A percentile compares a stretch with the other conserved stretches of the same genome.
These are phyloP conservation scores for Pelobates fuscus DNA, from an alignment of 2,113 vertebrate genomes.

Conservation along the genomic window DNA sequence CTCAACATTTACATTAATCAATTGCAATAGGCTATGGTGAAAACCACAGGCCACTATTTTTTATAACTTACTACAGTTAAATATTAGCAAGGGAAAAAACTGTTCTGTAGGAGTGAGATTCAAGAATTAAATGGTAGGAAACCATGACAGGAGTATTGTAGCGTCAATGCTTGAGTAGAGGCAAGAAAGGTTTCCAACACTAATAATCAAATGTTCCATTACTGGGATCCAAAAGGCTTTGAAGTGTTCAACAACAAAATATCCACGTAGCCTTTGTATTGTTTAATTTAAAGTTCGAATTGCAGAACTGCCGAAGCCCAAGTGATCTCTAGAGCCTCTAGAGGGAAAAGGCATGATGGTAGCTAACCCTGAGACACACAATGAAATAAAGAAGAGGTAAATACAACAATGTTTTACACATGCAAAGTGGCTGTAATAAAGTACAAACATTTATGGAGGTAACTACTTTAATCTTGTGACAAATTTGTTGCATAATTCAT, in stretches of 20 bases:
- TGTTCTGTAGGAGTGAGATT: too few relatives aligned
- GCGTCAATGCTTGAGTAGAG: too few relatives aligned
- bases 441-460: slow-evolving; percentile 1
- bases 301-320: not conserved
- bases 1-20: too few relatives aligned
- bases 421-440: slow-evolving; percentile 9
- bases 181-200: too few relatives aligned
- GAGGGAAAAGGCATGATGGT: slow-evolving; percentile 24
- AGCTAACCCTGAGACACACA: slow-evolving; percentile 35
- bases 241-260: not conserved
- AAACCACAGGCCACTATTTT: too few relatives aligned
- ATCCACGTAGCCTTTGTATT: not conserved
- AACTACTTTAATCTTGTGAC: slow-evolving; percentile 4
- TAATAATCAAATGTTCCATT: too few relatives aligned
- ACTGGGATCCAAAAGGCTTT: too few relatives aligned
- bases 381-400: slow-evolving; percentile 18
- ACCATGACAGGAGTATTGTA: too few relatives aligned
- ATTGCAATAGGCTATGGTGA: too few relatives aligned
- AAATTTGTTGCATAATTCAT: slow-evolving; percentile 31
- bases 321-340: not conserved
- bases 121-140: too few relatives aligned
- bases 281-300: not conserved
- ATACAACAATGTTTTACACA: not conserved
- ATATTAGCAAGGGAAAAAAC: too few relatives aligned
- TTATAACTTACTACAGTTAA: too few relatives aligned